Evolutionary conservation across 2,113 vertebrate genomes (phyloP), one percentile per base, ranked within the genome.

Genomic region (Carollia perspicillata): DNA sequence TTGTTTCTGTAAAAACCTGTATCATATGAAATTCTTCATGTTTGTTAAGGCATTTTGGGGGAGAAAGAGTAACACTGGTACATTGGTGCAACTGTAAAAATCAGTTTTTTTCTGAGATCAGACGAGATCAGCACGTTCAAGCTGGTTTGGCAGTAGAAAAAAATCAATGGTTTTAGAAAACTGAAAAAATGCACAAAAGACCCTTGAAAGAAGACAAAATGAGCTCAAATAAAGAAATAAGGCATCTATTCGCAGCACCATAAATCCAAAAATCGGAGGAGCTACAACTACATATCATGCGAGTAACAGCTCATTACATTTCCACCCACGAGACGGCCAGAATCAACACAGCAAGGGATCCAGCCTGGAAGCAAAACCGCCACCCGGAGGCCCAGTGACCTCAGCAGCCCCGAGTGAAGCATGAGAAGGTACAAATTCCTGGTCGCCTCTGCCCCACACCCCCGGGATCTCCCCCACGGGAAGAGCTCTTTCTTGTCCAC

Each of bases 381-480:
- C 16, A 47, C 1, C 1, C 9, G 37, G 22, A 53, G 8, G 47
- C 2, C 3, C 35, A 35, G 1, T 3, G 35, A 74, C n/a, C 16
- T 13, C 30, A 8, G 28, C 6, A 30, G 26, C 8, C 9, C 17
- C 5, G 14, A 42, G 28, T 28, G 2, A 74, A 44, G 35, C 51
- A 16, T 44, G 55, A 28, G 63, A 72, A 40, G 26, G 6, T 66
- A 28, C 22, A 8, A 22, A 30, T 28, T 81, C 20, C 66, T 26
- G 2, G 66, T 17, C 65, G 77, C 16, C 55, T 23, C 22, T 17
- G 23, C 14, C 13, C 37, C 22, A 33, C 22, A 23, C 30, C 10
- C 28, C 42, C 30, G 0, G 0, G 7, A 20, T 53, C 26, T 65
- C 5, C 0, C 18, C 18, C 4, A 14, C 1, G 35, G 60, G 72